phyloP scores from a whole-genome alignment of 2,888 invertebrate species.

The Phlogophora meticulosa region DNA sequence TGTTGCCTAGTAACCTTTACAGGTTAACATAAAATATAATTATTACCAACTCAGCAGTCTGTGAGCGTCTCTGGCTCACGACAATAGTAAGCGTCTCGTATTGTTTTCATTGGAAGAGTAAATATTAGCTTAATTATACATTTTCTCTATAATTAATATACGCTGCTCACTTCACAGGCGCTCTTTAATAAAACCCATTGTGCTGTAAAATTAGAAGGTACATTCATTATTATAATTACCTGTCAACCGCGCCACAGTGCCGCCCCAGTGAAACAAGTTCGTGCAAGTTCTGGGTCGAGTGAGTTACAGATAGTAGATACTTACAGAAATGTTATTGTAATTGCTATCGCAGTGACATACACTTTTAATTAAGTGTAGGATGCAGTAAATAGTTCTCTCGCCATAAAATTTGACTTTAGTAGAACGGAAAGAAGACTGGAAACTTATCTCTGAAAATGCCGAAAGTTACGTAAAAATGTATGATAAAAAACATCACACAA shows the following conservation, averaged over 20 bases:
- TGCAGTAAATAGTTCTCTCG: too few relatives aligned
- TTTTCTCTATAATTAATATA: conserved; percentile 64
- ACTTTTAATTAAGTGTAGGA: too few relatives aligned
- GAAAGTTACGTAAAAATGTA: too few relatives aligned
- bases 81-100: conserved; percentile 25
- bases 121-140: conserved; percentile 58
- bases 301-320: not conserved
- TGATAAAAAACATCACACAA: too few relatives aligned
- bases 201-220: conserved; percentile 66
- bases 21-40: conserved; percentile 32
- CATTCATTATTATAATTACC: conserved; percentile 67
- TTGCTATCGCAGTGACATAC: too few relatives aligned
- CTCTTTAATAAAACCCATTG: conserved; percentile 67
- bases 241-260: conserved; percentile 60
- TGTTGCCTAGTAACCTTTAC: conserved; percentile 6
- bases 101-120: conserved; percentile 44
- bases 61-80: not conserved
- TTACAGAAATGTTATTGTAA: not conserved
- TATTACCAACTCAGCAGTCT: conserved; percentile 18
- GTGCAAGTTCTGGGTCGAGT: not conserved
- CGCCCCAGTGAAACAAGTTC: conserved; percentile 39
- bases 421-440: too few relatives aligned
- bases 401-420: too few relatives aligned
- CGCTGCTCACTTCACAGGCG: conserved; percentile 54
- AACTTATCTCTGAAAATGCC: too few relatives aligned